These are phyloP conservation scores for Pheosia tremula DNA, from an alignment of 2,888 invertebrate species.

Conservation along the genomic window DNA sequence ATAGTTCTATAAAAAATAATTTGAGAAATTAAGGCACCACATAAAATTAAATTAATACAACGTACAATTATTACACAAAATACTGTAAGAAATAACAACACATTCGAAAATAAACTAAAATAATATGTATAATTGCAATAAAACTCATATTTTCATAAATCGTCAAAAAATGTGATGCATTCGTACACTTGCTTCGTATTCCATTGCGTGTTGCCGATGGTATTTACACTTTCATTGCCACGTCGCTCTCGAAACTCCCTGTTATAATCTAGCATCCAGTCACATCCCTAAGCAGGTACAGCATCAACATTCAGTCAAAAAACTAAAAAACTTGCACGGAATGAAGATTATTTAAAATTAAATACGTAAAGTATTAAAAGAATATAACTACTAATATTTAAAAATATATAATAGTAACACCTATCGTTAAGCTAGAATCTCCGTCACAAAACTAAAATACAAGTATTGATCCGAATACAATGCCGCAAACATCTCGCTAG, in stretches of 20 bases:
- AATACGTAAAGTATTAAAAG: slow-evolving; percentile 79
- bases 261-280: slow-evolving; percentile 47
- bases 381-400: slow-evolving; percentile 65
- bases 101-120: slow-evolving; percentile 48
- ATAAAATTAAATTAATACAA: slow-evolving; percentile 65
- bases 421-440: slow-evolving; percentile 63
- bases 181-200: slow-evolving; percentile 41
- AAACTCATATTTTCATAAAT: slow-evolving; percentile 37
- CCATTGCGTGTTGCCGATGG: slow-evolving; percentile 44
- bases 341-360: slow-evolving; percentile 77
- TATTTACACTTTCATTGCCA: slow-evolving; percentile 52
- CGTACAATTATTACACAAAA: slow-evolving; percentile 67
- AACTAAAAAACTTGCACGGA: slow-evolving; percentile 74
- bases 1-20: slow-evolving; percentile 54
- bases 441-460: slow-evolving; percentile 71
- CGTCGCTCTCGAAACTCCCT: slow-evolving; percentile 42
- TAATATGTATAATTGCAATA: slow-evolving; percentile 43
- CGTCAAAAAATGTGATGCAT: slow-evolving; percentile 61
- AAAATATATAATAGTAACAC: slow-evolving; percentile 63
- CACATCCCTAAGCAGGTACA: slow-evolving; percentile 63
- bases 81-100: slow-evolving; percentile 69
- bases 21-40: slow-evolving; percentile 78
- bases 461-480: slow-evolving; percentile 74
- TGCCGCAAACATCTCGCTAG: slow-evolving; percentile 63
- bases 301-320: slow-evolving; percentile 74